Evolutionary conservation across 2,888 invertebrate genomes (phyloP), one percentile per base, ranked within the genome.

Genomic region (Acleris emargana): DNA sequence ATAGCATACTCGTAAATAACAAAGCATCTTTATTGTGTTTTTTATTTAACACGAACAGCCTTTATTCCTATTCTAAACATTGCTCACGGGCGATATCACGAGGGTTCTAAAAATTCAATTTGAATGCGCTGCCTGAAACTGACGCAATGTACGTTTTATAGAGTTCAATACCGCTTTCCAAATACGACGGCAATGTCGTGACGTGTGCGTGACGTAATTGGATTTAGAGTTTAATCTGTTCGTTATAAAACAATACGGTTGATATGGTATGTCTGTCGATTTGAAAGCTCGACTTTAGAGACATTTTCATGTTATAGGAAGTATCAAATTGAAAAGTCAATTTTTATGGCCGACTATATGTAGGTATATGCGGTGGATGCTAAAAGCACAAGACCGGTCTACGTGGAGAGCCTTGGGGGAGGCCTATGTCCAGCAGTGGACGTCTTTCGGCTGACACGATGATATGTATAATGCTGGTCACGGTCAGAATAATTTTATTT

Each of bases 91-190:
- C 72, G 71, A 73, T 73, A 78, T 76, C 79, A 74, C 74, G 76
- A 74, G 81, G 82, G 80, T 76, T 76, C 79, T 78, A 78, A 80
- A 83, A 87, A 87, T 88, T 88, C 87, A 88, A 87, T 89, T 86
- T 78, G 82, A 74, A 76, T 79, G 78, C 80, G 76, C 73, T 72
- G 71, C 72, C 60, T 70, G 69, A 70, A 72, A 75, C 80, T 77
- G 78, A 79, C 73, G 73, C 74, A 76, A 78, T 79, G 78, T 78
- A 79, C 81, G 79, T 84, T 87, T 87, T 87, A 88, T 85, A 80
- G 81, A 78, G 78, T 86, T 83, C 81, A 61, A 60, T 54, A 55
- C 49, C 25, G 43, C 16, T 38, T 32, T 45, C 22, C 59, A 59
- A 49, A 60, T 55, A 64, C 59, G 28, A 60, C 64, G 64, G 49